Percentiles rank a stretch among this genome's conserved stretches.
phyloP scores from a whole-genome alignment of 2,113 vertebrate species.

The Paraplagusia blochii region DNA sequence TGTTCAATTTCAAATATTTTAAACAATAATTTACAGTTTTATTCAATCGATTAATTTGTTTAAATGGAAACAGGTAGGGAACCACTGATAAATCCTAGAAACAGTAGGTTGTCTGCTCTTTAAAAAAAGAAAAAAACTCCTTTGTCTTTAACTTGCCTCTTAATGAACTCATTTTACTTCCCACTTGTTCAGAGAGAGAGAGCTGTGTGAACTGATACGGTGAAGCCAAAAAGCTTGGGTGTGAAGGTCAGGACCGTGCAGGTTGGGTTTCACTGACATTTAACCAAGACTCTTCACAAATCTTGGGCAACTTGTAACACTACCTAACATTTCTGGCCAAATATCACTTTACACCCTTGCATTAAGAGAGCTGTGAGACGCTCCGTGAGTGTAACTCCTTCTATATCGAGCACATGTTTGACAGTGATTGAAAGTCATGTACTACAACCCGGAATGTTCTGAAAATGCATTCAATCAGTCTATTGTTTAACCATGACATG shows the following conservation, averaged over 20 bases:
- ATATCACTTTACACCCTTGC: background rate
- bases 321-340: background rate
- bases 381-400: background rate
- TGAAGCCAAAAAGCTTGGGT: background rate
- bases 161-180: background rate
- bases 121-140: no score
- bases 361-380: background rate
- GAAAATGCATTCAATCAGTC: background rate
- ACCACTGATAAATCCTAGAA: no score
- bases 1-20: no score
- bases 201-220: background rate
- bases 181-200: background rate
- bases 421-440: background rate
- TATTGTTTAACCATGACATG: background rate
- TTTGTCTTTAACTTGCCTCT: background rate
- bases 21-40: no score
- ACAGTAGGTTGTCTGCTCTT: no score
- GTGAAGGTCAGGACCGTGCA: background rate
- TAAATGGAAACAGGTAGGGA: no score
- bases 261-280: conserved; percentile 10
- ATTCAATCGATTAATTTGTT: no score
- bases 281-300: background rate
- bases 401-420: background rate
- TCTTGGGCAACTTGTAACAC: background rate
- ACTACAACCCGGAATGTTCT: background rate